These are phyloP conservation scores for Hydractinia symbiolongicarpus DNA, from an alignment of 30 jellyfish, hydroid and myxozoan species.

Conservation along the genomic window DNA sequence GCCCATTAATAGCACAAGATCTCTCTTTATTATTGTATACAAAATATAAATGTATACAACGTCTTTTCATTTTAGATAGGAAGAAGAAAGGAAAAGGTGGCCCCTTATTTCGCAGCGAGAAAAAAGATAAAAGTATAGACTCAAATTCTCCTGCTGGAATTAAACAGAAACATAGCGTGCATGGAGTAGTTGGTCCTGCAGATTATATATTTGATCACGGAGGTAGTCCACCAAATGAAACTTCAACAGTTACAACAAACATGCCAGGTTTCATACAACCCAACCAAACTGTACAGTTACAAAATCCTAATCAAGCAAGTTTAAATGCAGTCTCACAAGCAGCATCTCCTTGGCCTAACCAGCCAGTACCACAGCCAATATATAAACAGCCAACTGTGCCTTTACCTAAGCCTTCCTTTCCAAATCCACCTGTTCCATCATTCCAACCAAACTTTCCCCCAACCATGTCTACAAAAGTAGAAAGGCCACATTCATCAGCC, in stretches of 20 bases:
- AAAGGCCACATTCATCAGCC: slow-evolving; percentile 43
- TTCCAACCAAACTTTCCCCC: slow-evolving; percentile 14
- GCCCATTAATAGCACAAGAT: too few relatives aligned
- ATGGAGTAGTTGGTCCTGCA: slow-evolving; percentile 97
- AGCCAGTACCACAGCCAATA: neutral
- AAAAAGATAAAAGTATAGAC: slow-evolving; percentile 19
- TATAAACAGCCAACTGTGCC: neutral
- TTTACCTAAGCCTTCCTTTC: neutral
- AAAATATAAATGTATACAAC: too few relatives aligned
- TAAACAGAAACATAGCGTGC: slow-evolving; percentile 40
- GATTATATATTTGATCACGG: slow-evolving; percentile 64
- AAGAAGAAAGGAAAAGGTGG: slow-evolving; percentile 27
- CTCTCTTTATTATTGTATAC: too few relatives aligned
- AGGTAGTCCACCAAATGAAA: slow-evolving; percentile 47
- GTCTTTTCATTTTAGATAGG: too few relatives aligned
- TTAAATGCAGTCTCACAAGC: neutral
- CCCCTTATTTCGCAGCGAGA: slow-evolving; percentile 10
- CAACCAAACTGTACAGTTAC: neutral
- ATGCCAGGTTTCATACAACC: neutral
- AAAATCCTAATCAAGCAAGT: neutral
- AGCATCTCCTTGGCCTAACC: slow-evolving; percentile 1
- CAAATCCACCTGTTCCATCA: neutral
- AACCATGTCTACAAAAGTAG: slow-evolving; percentile 9
- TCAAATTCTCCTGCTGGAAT: slow-evolving; percentile 10
- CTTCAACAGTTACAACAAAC: neutral